phyloP scores from a whole-genome alignment of 2,797 vertebrate species.

The Muscicapa striata region DNA sequence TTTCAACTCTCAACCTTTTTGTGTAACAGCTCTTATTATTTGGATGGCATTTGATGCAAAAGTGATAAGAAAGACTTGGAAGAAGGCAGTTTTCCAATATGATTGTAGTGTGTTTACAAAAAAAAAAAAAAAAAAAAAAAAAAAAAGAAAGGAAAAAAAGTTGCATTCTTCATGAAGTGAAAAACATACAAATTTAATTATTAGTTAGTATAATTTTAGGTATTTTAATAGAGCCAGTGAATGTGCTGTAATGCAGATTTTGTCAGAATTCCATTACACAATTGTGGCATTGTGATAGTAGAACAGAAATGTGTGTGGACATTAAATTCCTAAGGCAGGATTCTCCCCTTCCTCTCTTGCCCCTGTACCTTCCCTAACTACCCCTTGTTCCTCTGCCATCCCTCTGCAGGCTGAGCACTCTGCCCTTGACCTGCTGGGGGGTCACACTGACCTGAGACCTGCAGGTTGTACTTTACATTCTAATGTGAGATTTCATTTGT shows the following conservation, averaged over 20 bases:
- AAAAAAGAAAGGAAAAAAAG: no score
- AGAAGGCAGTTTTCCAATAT: neutral
- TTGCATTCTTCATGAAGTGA: neutral
- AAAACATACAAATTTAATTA: neutral
- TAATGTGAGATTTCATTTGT: neutral
- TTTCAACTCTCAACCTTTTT: neutral
- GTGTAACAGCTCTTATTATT: neutral
- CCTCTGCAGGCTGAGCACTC: neutral
- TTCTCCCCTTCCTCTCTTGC: neutral
- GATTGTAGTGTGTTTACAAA: neutral
- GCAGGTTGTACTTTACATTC: rapidly evolving
- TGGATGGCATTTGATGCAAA: neutral
- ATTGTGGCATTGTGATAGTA: neutral
- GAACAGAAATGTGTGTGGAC: neutral
- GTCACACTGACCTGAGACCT: neutral
- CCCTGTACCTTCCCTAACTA: neutral
- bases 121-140: no score
- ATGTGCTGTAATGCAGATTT: neutral
- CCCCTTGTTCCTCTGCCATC: neutral
- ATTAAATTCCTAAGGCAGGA: neutral
- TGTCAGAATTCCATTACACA: neutral
- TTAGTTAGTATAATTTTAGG: neutral
- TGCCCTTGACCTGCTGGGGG: neutral
- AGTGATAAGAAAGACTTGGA: neutral
- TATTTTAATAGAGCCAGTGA: neutral